Evolutionary conservation across 2,797 vertebrate genomes (phyloP), one percentile per base, ranked within the genome.

Genomic region (Ataeniobius toweri): DNA sequence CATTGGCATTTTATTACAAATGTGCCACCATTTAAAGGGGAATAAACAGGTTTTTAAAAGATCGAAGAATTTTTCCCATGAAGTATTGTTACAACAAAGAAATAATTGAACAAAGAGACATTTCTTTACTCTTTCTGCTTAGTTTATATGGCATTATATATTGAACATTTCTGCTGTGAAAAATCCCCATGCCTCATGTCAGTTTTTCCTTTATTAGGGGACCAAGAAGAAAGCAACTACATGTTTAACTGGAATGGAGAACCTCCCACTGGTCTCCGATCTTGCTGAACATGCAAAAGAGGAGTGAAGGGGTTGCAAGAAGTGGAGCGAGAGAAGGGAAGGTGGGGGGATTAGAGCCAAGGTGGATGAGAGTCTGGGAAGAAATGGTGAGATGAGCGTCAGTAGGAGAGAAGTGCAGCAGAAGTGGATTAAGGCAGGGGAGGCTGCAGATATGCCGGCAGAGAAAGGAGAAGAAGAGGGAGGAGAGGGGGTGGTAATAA

Each of bases 251-350:
- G 81, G 83, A 86, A 83, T 67, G 85, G 81, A 84, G 85, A 82
- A 73, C 85, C 85, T 89, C 88, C 86, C 91, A 85, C 82, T 58
- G 89, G 91, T 86, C 80, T 85, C 22, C 74, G 3, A 77, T 91
- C 82, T 73, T 90, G 91, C 92, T 92, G 92, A 92, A 91, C 88
- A 86, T 9, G 89, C 91, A 91, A 85, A 87, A 86, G 82, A 88
- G 24, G 82, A 87, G 78, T 48, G 68, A 80, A 78, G 77, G 71
- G 82, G 48, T 69, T 81, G 85, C 84, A 80, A 85, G 77, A 85
- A 85, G 84, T 83, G 74, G 79, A 82, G 85, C 72, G 84, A 73
- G 81, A 71, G 82, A 73, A 83, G 77, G 68, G 69, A 82, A 24
- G 65, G 61, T 71, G 48, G 56, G 83, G 71, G 82, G 89, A 86